Base-by-base conservation (phyloP, 2,888 invertebrate genomes). In the Caenorhabditis panamensis region DNA sequence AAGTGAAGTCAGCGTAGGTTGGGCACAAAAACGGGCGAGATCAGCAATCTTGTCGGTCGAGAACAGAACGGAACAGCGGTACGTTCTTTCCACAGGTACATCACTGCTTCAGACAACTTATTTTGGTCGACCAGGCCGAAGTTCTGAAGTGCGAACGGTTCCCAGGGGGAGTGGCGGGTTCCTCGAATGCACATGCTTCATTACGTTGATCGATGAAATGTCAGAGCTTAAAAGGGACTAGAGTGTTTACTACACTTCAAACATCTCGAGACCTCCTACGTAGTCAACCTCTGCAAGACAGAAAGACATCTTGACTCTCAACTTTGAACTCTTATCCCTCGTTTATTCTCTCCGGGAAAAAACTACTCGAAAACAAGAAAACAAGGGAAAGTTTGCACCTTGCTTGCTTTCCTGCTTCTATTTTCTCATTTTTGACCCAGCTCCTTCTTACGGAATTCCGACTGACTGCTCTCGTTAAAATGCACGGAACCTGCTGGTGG, bases 401-500 rank as follows among this genome's bases (percentile, higher is more conserved):
- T 41, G 9, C 8, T 11, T 13, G 8, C 41, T 49, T 16, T 44
- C 18, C 24, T 36, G 22, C 13, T 18, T 11, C 13, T 13, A 9
- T 41, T 41, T 41, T 41, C 13, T 13, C 41, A 16, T 41, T 31
- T 31, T 9, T 9, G 31, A 31, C 13, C 41, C 41, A n/a, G n/a
- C 41, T 56, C 56, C 20, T 16, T n/a, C 44, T 18, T 4, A 49
- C 18, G 49, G 49, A 51, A 24, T 51, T 51, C 51, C 51, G 24
- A 24, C 26, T 24, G 51, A 51, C 51, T 51, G 51, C 51, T 24
- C 51, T 26, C 31, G 26, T 54, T 36, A 56, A 67, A 31, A 56
- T 49, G 11, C 31, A 18, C 22, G 22, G 13, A 53, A 53, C 16
- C 36, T 24, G 26, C 16, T 68, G 68, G 31, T 68, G 36, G 41